These are phyloP conservation scores for Lagodon rhomboides DNA, from an alignment of 2,797 vertebrate genomes.

Conservation along the genomic window DNA sequence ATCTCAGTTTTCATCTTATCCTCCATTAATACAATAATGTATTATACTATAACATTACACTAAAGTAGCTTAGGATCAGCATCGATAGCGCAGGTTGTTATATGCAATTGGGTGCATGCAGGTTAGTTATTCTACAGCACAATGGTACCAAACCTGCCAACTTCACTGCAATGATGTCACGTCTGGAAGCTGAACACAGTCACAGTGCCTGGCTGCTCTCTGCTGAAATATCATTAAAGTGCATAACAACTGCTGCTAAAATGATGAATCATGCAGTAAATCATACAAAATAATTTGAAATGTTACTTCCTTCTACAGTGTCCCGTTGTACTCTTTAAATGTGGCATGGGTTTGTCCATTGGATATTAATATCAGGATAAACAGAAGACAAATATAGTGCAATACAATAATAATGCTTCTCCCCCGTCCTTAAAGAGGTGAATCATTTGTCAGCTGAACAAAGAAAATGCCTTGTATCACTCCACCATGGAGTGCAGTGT, in stretches of 20 bases:
- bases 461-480: conserved; percentile 46
- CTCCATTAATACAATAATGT: not conserved
- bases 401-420: not conserved
- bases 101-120: not conserved
- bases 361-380: not conserved
- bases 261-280: not conserved
- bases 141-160: not conserved
- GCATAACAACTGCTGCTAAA: not conserved
- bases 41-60: no score
- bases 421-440: conserved; percentile 25
- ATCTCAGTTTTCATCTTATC: no score
- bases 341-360: not conserved
- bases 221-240: not conserved
- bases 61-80: no score
- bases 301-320: not conserved
- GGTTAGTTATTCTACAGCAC: not conserved
- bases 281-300: not conserved
- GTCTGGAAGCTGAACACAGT: not conserved
- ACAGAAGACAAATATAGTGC: no score
- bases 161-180: not conserved
- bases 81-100: not conserved
- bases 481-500: conserved; percentile 41
- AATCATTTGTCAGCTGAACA: conserved; percentile 38
- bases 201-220: not conserved
- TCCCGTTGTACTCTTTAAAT: not conserved